Percentiles rank a stretch among this genome's conserved stretches.
These are phyloP conservation scores for Drosophila formosana DNA, from an alignment of 2,888 invertebrate species.

Conservation along the genomic window DNA sequence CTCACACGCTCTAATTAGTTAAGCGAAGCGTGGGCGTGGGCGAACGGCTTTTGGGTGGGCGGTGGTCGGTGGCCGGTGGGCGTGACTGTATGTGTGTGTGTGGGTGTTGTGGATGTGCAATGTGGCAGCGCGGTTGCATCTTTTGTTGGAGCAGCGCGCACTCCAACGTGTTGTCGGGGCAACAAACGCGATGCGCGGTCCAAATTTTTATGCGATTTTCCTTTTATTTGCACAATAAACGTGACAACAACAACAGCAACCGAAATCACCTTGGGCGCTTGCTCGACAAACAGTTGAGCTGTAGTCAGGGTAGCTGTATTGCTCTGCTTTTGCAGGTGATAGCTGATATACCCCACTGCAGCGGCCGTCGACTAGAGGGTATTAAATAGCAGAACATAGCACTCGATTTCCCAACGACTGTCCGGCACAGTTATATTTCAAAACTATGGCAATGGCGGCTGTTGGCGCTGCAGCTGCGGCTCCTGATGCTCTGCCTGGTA, in stretches of 20 bases:
- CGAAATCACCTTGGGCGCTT: constrained; percentile 6
- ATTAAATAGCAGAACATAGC: constrained; percentile 9
- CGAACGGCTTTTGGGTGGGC: constrained; percentile 26
- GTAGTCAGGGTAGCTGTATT: background rate
- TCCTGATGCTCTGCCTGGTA: background rate
- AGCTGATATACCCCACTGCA: background rate
- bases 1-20: constrained; percentile 71
- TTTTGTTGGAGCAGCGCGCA: constrained; percentile 61
- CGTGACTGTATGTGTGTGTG: background rate
- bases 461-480: constrained; percentile 8
- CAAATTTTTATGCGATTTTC: constrained; percentile 54
- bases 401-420: constrained; percentile 30
- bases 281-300: constrained; percentile 35
- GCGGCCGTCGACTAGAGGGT: constrained; percentile 12
- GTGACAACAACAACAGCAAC: constrained; percentile 40
- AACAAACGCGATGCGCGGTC: constrained; percentile 42
- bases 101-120: constrained; percentile 10
- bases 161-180: constrained; percentile 61
- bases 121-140: constrained; percentile 62
- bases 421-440: constrained; percentile 51
- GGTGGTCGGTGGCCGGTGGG: constrained; percentile 11
- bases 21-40: constrained; percentile 65
- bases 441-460: constrained; percentile 31
- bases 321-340: no score
- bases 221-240: constrained; percentile 70